Evolutionary conservation across 2,888 invertebrate genomes (phyloP).

Genomic region (Pristionchus japonicus): DNA sequence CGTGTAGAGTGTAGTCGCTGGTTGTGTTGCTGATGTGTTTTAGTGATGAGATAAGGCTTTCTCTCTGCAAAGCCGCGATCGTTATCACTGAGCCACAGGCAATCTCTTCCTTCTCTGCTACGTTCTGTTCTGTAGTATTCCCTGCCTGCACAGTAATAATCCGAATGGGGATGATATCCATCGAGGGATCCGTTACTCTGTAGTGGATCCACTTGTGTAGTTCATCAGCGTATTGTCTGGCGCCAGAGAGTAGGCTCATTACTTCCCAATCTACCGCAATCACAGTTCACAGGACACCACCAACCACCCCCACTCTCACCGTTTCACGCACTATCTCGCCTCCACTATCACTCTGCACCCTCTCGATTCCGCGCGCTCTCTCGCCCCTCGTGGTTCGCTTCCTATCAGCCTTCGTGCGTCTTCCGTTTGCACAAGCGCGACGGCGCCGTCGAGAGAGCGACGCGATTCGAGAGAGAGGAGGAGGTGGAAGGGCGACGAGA

Average conservation of each 20-base stretch:
- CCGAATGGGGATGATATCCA: background rate
- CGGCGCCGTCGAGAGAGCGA: slow-evolving; percentile 1
- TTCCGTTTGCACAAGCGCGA: slow-evolving; percentile 35
- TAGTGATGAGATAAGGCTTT: background rate
- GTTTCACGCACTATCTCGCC: background rate
- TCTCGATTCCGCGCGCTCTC: background rate
- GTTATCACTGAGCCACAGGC: slow-evolving; percentile 14
- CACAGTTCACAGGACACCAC: slow-evolving; percentile 9
- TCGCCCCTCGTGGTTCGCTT: slow-evolving; percentile 17
- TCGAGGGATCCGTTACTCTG: background rate
- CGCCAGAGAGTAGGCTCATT: slow-evolving; percentile 32
- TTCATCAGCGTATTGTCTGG: background rate
- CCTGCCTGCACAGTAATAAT: background rate
- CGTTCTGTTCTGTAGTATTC: background rate
- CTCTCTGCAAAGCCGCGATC: slow-evolving; percentile 4
- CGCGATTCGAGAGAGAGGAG: background rate
- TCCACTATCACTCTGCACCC: background rate
- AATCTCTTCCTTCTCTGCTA: background rate
- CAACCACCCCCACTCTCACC: background rate
- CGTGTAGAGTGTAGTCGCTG: background rate
- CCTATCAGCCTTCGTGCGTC: background rate
- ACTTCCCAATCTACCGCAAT: slow-evolving; percentile 36
- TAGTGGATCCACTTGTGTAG: slow-evolving; percentile 8
- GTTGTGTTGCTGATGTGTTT: background rate
- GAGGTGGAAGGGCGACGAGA: background rate